Conservation (phyloP, 2,113 vertebrate species). For the Lamprotornis superbus region DNA sequence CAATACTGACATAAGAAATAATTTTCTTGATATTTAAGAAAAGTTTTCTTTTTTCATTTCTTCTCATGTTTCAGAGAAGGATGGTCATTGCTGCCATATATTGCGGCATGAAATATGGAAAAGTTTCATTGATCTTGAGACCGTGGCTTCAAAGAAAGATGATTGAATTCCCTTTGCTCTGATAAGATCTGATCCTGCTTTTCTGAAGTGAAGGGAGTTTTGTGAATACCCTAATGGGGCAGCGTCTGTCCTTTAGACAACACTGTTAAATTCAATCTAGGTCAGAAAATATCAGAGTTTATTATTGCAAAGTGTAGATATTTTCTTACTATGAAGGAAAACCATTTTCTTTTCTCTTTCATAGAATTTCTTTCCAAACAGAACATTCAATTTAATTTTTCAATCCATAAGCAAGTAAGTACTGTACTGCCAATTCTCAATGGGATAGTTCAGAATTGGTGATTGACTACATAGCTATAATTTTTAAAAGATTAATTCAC, state of each 20-base stretch:
- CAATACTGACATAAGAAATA: background rate
- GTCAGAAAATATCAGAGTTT: background rate
- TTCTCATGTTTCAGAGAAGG: background rate
- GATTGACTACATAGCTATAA: conserved; percentile 48
- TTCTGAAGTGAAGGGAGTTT: background rate
- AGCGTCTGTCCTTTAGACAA: background rate
- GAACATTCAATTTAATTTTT: conserved; percentile 44
- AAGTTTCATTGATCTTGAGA: background rate
- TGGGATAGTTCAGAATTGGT: conserved; percentile 25
- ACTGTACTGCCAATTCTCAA: conserved; percentile 3
- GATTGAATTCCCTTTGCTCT: background rate
- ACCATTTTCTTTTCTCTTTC: background rate
- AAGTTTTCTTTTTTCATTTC: background rate
- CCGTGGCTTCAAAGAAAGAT: background rate
- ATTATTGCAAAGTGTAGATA: background rate
- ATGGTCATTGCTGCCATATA: background rate
- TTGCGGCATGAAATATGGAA: background rate
- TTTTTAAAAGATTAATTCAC: conserved; percentile 67
- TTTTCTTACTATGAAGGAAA: background rate
- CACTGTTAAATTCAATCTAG: background rate
- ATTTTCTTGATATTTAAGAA: background rate
- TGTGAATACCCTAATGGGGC: background rate
- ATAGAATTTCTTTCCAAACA: conserved; percentile 19
- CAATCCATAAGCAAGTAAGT: background rate
- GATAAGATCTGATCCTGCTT: background rate